Base-by-base conservation (phyloP, 2,797 vertebrate genomes). In the Borostomias antarcticus region DNA sequence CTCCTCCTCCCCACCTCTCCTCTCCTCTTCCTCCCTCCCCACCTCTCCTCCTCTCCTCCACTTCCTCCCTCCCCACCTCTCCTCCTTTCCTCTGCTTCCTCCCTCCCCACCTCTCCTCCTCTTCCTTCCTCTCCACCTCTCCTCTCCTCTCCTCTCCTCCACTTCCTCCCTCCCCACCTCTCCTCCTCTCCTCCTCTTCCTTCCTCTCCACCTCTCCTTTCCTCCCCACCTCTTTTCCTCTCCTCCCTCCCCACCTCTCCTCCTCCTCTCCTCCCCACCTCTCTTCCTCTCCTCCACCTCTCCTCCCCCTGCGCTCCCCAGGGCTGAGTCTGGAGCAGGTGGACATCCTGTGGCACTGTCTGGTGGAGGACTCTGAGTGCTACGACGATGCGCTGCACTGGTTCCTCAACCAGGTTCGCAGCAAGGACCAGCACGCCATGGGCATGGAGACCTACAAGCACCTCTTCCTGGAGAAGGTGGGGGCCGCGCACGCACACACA, bases 391-490 rank as follows among this genome's bases (percentile, higher is more conserved):
- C 97, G 0, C 90, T 99, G 59, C 96, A 98, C 77, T 99, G 97
- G 97, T 99, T 99, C 87, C 92, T 99, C 85, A 99, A 99, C 75
- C 97, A 99, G 94, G 97, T 98, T 64, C 94, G 97, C 85, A 98
- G 96, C 86, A 99, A 99, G 88, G 97, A 98, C 89, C 97, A 99
- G 80, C 97, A 99, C n/a, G 96, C 97, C 0, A 99, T 99, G 97
- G 97, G 97, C 67, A 99, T 99, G 95, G 97, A 99, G 91, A 99
- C 96, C 1, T 99, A 99, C 82, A 99, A 99, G 40, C 97, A 99
- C 81, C 96, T 98, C 56, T 99, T 99, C 84, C 87, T 99, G 78
- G 97, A 99, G 87, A 99, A 99, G 95, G 97, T 98, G 85, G 62
- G 81, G 62, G 0, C 21, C 51, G 19, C 37, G 1, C 26, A 17